Percentiles rank a stretch among this genome's conserved stretches.
These are phyloP conservation scores for Amblyraja radiata DNA, from an alignment of 2,797 vertebrate genomes.

Conservation along the genomic window DNA sequence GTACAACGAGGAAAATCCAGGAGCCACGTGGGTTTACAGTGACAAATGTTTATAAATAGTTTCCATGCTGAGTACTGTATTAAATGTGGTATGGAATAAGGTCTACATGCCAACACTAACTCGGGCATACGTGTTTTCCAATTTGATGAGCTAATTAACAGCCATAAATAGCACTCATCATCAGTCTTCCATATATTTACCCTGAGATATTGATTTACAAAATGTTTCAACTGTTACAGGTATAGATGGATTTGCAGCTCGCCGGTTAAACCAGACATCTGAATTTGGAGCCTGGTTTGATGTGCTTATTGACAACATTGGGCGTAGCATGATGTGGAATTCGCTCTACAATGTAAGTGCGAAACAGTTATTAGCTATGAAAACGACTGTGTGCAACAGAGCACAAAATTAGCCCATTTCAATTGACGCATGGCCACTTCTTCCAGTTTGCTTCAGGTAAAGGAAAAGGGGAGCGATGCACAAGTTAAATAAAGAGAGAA, in stretches of 20 bases:
- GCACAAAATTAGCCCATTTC: not conserved
- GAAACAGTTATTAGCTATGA: too few relatives aligned
- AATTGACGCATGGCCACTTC: not conserved
- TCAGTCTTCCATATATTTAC: not conserved
- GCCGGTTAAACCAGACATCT: slow-evolving; percentile 54
- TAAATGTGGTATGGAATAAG: not conserved
- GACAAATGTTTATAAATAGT: not conserved
- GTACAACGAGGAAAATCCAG: not conserved
- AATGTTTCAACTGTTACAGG: slow-evolving; percentile 4
- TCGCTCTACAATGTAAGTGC: slow-evolving; percentile 51
- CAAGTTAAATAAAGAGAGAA: not conserved
- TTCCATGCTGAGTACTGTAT: not conserved
- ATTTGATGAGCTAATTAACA: not conserved
- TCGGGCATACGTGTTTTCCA: not conserved
- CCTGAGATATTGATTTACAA: not conserved
- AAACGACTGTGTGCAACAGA: not conserved
- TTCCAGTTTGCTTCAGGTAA: not conserved
- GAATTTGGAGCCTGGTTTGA: slow-evolving; percentile 61
- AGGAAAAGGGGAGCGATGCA: not conserved
- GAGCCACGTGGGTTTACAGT: not conserved
- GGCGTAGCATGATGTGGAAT: slow-evolving; percentile 58
- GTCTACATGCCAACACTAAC: not conserved
- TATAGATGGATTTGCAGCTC: slow-evolving; percentile 55
- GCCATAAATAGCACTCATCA: not conserved
- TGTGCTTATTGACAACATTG: slow-evolving; percentile 56